These are phyloP conservation scores for Galerucella calmariensis DNA, from an alignment of 2,888 invertebrate genomes.

Conservation along the genomic window DNA sequence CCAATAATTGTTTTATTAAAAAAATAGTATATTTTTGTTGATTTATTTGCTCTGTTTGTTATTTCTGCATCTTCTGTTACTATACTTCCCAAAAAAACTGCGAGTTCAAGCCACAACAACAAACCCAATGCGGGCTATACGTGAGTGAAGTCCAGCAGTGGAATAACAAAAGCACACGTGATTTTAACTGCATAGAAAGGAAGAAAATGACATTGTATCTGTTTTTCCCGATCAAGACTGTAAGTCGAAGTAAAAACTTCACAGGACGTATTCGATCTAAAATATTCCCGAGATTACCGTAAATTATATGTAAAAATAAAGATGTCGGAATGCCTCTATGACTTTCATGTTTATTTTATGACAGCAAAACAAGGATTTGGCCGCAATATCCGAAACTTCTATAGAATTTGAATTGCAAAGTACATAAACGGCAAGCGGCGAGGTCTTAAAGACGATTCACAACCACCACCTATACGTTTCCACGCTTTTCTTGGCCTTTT, in stretches of 20 bases:
- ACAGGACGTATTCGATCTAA: neutral
- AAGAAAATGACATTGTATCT: too few species aligned
- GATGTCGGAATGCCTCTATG: conserved; percentile 49
- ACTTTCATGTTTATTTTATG: conserved; percentile 58
- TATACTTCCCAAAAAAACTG: too few species aligned
- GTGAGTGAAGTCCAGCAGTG: too few species aligned
- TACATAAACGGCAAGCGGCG: conserved; percentile 29
- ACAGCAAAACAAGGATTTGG: conserved; percentile 50
- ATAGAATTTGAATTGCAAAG: conserved; percentile 43
- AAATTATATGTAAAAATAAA: conserved; percentile 43
- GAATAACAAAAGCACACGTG: too few species aligned
- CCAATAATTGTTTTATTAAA: too few species aligned
- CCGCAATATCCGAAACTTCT: conserved; percentile 36
- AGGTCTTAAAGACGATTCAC: conserved; percentile 36
- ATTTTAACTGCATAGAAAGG: too few species aligned
- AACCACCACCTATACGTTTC: conserved; percentile 24
- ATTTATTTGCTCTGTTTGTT: too few species aligned
- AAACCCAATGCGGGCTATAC: too few species aligned
- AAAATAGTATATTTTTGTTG: too few species aligned
- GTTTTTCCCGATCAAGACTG: neutral
- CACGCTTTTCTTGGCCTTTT: conserved; percentile 16
- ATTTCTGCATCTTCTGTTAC: too few species aligned
- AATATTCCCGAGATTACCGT: neutral
- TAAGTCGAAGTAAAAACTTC: neutral
- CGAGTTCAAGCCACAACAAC: too few species aligned